Evolutionary conservation across 2,888 invertebrate genomes (phyloP).

Genomic region (Cataglyphis altisquamis): DNA sequence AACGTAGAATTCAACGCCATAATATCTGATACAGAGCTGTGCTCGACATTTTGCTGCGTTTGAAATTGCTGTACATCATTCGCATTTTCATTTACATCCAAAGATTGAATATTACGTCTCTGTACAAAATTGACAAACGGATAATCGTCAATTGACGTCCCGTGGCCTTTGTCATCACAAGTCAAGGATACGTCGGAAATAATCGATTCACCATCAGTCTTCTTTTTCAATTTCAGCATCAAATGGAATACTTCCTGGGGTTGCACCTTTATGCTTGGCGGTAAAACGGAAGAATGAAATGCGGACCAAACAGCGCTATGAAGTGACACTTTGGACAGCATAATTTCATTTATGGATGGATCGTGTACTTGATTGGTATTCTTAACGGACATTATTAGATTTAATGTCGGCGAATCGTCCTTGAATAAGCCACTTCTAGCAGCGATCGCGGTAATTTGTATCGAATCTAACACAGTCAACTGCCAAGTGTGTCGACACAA

Average conservation of each 20-base stretch:
- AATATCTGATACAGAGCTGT: slow-evolving; percentile 68
- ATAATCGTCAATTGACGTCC: slow-evolving; percentile 77
- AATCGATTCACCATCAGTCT: slow-evolving; percentile 60
- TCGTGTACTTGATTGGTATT: slow-evolving; percentile 90
- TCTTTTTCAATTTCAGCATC: slow-evolving; percentile 86
- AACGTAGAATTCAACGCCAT: slow-evolving; percentile 83
- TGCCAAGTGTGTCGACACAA: slow-evolving; percentile 90
- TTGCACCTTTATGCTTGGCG: slow-evolving; percentile 84
- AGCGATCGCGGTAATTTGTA: slow-evolving; percentile 88
- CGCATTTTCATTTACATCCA: slow-evolving; percentile 73
- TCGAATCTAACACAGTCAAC: slow-evolving; percentile 88
- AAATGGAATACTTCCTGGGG: slow-evolving; percentile 88
- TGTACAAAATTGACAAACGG: slow-evolving; percentile 87
- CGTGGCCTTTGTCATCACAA: slow-evolving; percentile 72
- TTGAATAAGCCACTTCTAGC: slow-evolving; percentile 87
- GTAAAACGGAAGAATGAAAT: slow-evolving; percentile 84
- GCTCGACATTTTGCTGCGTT: slow-evolving; percentile 65
- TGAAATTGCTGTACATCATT: slow-evolving; percentile 72
- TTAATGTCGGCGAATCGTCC: slow-evolving; percentile 87
- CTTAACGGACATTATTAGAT: slow-evolving; percentile 90
- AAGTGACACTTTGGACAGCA: slow-evolving; percentile 88
- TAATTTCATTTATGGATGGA: slow-evolving; percentile 87
- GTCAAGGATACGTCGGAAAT: slow-evolving; percentile 85
- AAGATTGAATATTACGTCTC: slow-evolving; percentile 83
- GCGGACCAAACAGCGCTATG: slow-evolving; percentile 89